A percentile compares a stretch with the other conserved stretches of the same genome.
phyloP scores from a whole-genome alignment of 2,888 invertebrate species.

The Serrognathus titanus region DNA sequence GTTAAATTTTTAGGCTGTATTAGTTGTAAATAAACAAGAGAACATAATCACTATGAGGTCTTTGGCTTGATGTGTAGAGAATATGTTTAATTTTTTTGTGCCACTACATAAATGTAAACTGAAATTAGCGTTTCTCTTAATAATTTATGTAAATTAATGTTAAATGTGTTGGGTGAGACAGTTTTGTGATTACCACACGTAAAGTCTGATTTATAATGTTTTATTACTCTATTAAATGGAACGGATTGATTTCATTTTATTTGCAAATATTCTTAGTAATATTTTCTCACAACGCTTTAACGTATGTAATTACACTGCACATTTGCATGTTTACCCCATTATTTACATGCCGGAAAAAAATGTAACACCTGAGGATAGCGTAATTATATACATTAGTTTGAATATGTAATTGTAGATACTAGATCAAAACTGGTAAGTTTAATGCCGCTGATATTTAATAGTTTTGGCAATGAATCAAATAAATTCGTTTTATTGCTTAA shows the following conservation, averaged over 20 bases:
- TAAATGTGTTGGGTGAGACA: not conserved
- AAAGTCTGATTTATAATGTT: not conserved
- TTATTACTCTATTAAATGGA: not conserved
- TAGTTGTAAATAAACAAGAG: no score
- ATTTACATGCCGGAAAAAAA: no score
- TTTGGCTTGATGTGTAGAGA: not conserved
- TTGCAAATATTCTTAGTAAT: not conserved
- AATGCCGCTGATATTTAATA: no score
- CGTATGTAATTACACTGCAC: no score
- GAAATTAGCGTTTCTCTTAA: not conserved
- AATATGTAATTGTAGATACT: no score
- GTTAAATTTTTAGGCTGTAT: no score
- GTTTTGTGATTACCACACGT: not conserved
- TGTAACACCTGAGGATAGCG: no score
- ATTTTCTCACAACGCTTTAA: not conserved
- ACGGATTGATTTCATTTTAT: not conserved
- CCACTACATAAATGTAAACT: not conserved
- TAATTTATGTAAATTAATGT: not conserved
- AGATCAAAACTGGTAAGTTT: no score
- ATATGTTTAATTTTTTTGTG: not conserved
- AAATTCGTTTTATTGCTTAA: no score
- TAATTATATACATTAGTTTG: no score
- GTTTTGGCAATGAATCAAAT: no score
- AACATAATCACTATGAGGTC: not conserved
- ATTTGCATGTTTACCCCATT: no score